A percentile compares a stretch with the other conserved stretches of the same genome.
phyloP scores from a whole-genome alignment of 2,113 vertebrate genomes.

The Eurystomus gularis region DNA sequence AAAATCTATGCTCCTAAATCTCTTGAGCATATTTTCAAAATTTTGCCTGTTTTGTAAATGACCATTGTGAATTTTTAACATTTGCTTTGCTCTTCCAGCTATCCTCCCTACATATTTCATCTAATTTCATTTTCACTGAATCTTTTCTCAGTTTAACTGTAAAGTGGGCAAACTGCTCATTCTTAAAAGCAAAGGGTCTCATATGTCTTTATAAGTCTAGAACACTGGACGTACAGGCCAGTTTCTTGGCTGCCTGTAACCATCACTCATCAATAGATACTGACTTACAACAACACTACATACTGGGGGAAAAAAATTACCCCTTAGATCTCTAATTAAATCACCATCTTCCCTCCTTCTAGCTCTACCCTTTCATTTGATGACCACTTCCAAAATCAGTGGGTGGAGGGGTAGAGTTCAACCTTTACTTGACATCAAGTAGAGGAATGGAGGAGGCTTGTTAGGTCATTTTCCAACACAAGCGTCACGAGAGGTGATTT shows the following conservation, averaged over 20 bases:
- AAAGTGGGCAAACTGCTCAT: background rate
- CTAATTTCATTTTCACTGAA: background rate
- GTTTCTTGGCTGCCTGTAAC: background rate
- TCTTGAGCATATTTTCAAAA: background rate
- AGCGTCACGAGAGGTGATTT: background rate
- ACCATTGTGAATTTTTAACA: background rate
- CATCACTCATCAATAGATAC: background rate
- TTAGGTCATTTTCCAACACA: background rate
- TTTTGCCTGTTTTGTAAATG: background rate
- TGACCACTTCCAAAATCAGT: background rate
- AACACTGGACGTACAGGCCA: background rate
- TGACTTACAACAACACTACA: background rate
- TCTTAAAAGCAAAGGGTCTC: background rate
- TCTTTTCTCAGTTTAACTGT: background rate
- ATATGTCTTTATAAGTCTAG: no score
- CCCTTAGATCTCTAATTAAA: slow-evolving; percentile 30
- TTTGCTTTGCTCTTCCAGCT: background rate
- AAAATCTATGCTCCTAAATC: background rate
- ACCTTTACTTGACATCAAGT: background rate
- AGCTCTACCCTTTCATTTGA: background rate
- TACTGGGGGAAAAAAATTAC: background rate
- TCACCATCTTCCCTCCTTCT: background rate
- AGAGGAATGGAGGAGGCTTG: background rate
- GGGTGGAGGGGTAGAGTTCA: background rate
- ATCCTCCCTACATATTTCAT: background rate